Evolutionary conservation across 2,113 vertebrate species (phyloP), one percentile per base, ranked within the genome.

Genomic region (Catharus fuscescens): DNA sequence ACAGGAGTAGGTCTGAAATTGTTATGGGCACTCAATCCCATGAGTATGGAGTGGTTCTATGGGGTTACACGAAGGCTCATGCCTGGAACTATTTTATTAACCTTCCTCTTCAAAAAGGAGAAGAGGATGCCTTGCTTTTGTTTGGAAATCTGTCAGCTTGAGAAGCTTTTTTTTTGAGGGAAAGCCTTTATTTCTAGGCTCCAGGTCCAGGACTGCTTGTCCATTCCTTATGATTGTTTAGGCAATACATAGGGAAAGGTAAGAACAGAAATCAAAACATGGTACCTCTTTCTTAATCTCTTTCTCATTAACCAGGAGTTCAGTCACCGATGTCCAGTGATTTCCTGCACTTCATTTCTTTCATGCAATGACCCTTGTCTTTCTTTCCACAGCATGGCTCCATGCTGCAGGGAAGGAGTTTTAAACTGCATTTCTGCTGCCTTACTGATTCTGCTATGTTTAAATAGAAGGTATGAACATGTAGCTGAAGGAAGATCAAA

Each of bases 401-500:
- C 1, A 2, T 59, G 57, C 18, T 0, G 1, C n/a, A 57, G 23
- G 50, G 31, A 12, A 32, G 20, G 42, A 50, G 32, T 52, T 29
- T 52, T 52, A 18, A 85, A 25, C 28, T 36, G 14, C 32, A 17
- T 72, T 86, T 53, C 38, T 88, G 18, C 53, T 60, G 36, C 14
- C 13, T 72, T 61, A 42, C 24, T 47, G 23, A 6, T 67, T 40
- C 29, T 52, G 5, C 20, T 79, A 1, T 56, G 8, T 34, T 76
- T 74, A 47, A 86, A 64, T 6, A 60, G 20, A 26, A 65, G 18
- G 4, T 45, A 48, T 23, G 62, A 67, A 65, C 23, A 34, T 78
- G 54, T 20, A 44, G 32, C 16, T 52, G 24, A 82, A 71, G 48
- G 26, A 67, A 56, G 31, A 72, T 40, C 18, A 50, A 56, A 82